Evolutionary conservation across 53 echinoderm and acorn worm genomes (phyloP).

Genomic region (Crossaster papposus): DNA sequence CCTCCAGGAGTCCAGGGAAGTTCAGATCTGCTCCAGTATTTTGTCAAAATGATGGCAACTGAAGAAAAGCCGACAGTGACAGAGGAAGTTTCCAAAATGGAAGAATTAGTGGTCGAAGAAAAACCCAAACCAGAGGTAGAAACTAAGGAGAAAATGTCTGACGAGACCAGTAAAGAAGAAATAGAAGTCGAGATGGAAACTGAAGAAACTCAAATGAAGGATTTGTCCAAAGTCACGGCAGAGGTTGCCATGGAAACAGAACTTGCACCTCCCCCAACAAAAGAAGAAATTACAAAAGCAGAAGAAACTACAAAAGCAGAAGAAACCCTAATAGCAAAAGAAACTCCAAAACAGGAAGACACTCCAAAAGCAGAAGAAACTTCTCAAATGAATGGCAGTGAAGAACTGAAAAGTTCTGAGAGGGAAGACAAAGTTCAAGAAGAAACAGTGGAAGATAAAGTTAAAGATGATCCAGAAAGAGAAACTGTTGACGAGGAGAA

Average conservation of each 20-base stretch:
- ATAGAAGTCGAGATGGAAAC: conserved; percentile 8
- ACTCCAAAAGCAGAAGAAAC: not conserved
- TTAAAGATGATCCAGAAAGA: conserved; percentile 24
- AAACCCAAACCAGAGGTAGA: not conserved
- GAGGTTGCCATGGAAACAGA: conserved; percentile 47
- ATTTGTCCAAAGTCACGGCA: not conserved
- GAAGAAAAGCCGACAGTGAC: conserved; percentile 9
- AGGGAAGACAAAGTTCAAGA: conserved; percentile 11
- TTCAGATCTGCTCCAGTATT: not conserved
- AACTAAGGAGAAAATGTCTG: not conserved
- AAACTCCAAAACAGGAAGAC: not conserved
- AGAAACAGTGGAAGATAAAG: not conserved
- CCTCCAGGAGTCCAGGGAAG: not conserved
- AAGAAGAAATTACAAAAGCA: conserved; percentile 12
- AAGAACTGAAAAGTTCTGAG: conserved; percentile 5
- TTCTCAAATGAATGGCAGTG: not conserved
- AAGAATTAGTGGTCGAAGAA: not conserved
- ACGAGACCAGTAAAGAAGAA: not conserved
- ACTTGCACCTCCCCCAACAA: not conserved
- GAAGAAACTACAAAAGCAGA: conserved; percentile 16
- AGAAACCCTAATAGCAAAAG: conserved; percentile 10
- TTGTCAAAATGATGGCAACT: conserved; percentile 34
- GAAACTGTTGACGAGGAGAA: conserved; percentile 1
- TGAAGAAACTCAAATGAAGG: conserved; percentile 29
- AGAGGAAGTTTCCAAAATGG: conserved; percentile 23